Percentiles rank a stretch among this genome's conserved stretches.
Evolutionary conservation across 2,113 vertebrate genomes (phyloP).

Genomic region (Ondatra zibethicus): DNA sequence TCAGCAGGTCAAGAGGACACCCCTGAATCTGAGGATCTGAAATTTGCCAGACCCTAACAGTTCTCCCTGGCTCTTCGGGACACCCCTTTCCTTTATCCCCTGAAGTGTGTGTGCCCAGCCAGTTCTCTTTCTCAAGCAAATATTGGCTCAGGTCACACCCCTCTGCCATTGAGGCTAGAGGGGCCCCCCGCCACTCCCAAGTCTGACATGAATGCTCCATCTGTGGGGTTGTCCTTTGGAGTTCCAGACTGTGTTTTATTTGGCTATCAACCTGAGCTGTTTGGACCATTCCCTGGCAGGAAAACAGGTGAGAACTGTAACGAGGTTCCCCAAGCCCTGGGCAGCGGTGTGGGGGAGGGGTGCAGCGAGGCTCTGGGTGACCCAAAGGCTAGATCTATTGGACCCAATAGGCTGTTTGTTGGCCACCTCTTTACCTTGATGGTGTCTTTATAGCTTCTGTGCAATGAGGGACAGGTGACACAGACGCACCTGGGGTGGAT

Average conservation of each 20-base stretch:
- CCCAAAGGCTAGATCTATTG: not conserved
- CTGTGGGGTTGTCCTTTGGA: not conserved
- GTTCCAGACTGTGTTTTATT: not conserved
- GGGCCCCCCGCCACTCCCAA: not conserved
- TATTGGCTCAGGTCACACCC: not conserved
- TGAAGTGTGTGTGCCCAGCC: accelerated
- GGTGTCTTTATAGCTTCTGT: no score
- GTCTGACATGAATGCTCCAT: no score
- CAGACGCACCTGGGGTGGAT: not conserved
- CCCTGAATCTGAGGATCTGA: not conserved
- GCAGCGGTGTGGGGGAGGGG: no score
- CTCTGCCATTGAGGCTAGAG: not conserved
- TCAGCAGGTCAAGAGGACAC: not conserved
- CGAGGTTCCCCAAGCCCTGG: not conserved
- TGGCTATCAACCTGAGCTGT: not conserved
- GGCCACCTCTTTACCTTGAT: accelerated
- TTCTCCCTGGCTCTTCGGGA: accelerated
- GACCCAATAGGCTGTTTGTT: not conserved
- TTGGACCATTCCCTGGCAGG: not conserved
- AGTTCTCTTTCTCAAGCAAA: accelerated
- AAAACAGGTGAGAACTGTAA: no score
- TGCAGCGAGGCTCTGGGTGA: not conserved
- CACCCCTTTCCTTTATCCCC: not conserved
- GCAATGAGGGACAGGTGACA: not conserved
- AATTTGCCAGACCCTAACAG: not conserved